These are phyloP conservation scores for Bos taurus DNA, from an alignment of 2,113 vertebrate genomes.

Conservation along the genomic window DNA sequence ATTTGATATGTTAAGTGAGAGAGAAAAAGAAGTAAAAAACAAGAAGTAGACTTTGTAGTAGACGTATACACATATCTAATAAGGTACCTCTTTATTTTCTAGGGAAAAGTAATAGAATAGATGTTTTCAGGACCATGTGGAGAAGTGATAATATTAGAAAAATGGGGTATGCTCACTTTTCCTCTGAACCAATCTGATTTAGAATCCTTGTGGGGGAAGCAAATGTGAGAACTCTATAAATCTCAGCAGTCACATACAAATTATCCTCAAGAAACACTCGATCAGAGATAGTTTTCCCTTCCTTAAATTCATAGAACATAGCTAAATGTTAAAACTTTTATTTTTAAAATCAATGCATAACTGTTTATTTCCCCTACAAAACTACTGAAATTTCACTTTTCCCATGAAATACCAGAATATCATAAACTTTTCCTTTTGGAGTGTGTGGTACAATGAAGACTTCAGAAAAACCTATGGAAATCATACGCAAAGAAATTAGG, in stretches of 20 bases:
- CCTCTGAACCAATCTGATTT: slow-evolving; percentile 69
- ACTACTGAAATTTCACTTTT: neutral
- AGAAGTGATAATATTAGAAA: slow-evolving; percentile 75
- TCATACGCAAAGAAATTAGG: slow-evolving; percentile 37
- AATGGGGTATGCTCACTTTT: slow-evolving; percentile 68
- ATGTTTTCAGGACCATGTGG: slow-evolving; percentile 72
- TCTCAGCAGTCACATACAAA: slow-evolving; percentile 64
- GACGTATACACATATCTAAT: neutral
- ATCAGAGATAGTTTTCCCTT: slow-evolving; percentile 28
- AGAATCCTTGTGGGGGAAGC: slow-evolving; percentile 68
- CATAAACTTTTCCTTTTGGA: slow-evolving; percentile 18
- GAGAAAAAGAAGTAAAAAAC: slow-evolving; percentile 40
- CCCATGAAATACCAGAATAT: slow-evolving; percentile 21
- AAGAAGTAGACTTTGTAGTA: slow-evolving; percentile 21
- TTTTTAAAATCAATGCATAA: neutral
- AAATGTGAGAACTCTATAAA: slow-evolving; percentile 68
- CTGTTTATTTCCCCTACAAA: slow-evolving; percentile 6
- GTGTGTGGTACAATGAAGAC: neutral
- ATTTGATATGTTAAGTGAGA: neutral
- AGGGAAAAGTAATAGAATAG: slow-evolving; percentile 48
- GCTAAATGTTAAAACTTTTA: neutral
- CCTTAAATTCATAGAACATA: neutral
- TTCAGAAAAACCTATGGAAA: slow-evolving; percentile 28
- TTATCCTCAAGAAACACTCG: slow-evolving; percentile 61
- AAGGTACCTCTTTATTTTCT: slow-evolving; percentile 60